Conservation (phyloP, 2,797 vertebrate species). For the Eleutherodactylus coqui region DNA sequence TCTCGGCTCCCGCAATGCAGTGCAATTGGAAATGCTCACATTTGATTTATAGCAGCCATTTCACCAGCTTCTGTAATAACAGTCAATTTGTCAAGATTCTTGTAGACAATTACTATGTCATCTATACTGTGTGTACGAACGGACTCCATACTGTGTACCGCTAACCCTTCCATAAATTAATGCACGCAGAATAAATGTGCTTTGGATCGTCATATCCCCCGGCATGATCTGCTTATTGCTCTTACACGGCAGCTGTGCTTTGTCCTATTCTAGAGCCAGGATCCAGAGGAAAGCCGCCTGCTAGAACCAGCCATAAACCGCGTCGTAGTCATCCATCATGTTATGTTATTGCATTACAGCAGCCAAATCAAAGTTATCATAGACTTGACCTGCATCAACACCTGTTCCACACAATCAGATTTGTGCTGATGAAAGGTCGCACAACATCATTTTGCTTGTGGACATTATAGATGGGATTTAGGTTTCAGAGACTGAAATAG, state of each 20-base stretch:
- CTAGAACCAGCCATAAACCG: slow-evolving; percentile 14
- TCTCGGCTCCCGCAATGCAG: background rate
- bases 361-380: slow-evolving; percentile 50
- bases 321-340: slow-evolving; percentile 57
- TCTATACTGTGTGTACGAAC: slow-evolving; percentile 21
- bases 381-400: slow-evolving; percentile 60
- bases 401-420: slow-evolving; percentile 62
- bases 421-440: slow-evolving; percentile 59
- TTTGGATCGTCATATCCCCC: slow-evolving; percentile 20
- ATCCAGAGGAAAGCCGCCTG: slow-evolving; percentile 3
- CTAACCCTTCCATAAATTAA: slow-evolving; percentile 3
- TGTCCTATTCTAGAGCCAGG: slow-evolving; percentile 6
- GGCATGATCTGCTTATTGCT: slow-evolving; percentile 22
- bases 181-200: background rate
- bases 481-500: slow-evolving; percentile 46
- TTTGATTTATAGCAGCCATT: slow-evolving; percentile 38
- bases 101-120: slow-evolving; percentile 18
- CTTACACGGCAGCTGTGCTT: slow-evolving; percentile 17
- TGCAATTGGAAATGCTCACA: slow-evolving; percentile 15
- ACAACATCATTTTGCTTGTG: slow-evolving; percentile 56
- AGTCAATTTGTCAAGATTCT: slow-evolving; percentile 22
- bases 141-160: background rate
- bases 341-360: slow-evolving; percentile 59
- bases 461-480: slow-evolving; percentile 56
- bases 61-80: slow-evolving; percentile 17